Base-by-base conservation (phyloP, 1,140 invertebrate genomes). In the Drosophila kohkoa region DNA sequence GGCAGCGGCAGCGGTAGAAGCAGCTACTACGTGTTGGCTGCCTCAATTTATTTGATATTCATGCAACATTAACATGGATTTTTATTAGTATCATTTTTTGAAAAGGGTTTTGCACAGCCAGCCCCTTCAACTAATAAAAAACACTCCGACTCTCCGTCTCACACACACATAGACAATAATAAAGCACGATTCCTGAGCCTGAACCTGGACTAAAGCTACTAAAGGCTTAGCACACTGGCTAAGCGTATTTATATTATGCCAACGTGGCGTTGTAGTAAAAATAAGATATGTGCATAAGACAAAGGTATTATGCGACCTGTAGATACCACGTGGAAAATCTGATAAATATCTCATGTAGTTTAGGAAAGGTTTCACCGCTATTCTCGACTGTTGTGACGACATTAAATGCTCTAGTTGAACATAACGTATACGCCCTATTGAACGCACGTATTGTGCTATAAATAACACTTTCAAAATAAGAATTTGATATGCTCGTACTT, bases 61-160 rank as follows among this genome's bases (percentile, higher is more conserved):
- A 89, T 89, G 85, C 85, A 89, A 89, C 85, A 89, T 89, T 89
- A 89, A 89, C 85, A 89, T 89, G 85, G 85, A 89, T 89, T 89
- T 88, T 89, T 89, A 89, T 89, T 89, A 89, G 85, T 85, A 85
- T 89, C 85, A 89, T 89, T 89, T 89, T 89, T 89, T 89, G 81
- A 89, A 89, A 89, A 89, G 85, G 85, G 85, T 89, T 89, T 25
- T 25, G 20, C 20, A 25, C 3, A 25, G 20, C 32, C 55, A 41
- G 25, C 55, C 32, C 46, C 38, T 38, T 10, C 32, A 72, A 65
- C 62, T 58, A 72, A 72, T 57, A 66, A 66, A 72, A 57, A 41
- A 51, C 30, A 67, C 35, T 51, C 46, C 20, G 20, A 25, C 20
- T 25, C 20, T 25, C 0, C 20, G 20, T 5, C 10, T 30, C 35